phyloP scores from a whole-genome alignment of 2,797 vertebrate genomes.

The Gephyroberyx darwinii region DNA sequence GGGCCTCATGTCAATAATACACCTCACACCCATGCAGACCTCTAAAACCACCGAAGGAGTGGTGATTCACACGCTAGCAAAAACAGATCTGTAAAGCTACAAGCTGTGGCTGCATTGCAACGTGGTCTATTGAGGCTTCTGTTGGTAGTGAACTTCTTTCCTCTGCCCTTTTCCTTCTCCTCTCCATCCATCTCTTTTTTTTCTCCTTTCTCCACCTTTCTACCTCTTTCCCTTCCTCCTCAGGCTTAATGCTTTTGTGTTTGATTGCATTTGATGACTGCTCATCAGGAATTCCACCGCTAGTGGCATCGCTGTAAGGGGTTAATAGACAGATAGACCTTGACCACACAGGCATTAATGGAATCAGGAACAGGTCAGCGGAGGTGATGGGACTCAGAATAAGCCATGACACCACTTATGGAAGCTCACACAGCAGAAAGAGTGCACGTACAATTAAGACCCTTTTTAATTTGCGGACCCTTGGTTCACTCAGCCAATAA shows the following conservation, averaged over 20 bases:
- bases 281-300: constrained; percentile 64
- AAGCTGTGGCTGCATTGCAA: too few relatives aligned
- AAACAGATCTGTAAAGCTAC: too few relatives aligned
- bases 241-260: constrained; percentile 15
- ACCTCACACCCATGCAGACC: too few relatives aligned
- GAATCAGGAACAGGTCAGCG: constrained; percentile 59
- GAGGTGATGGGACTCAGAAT: constrained; percentile 54
- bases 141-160: too few relatives aligned
- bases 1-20: too few relatives aligned
- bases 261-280: constrained; percentile 34
- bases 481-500: constrained; percentile 63
- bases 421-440: constrained; percentile 44
- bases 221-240: constrained; percentile 11
- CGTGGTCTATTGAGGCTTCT: too few relatives aligned
- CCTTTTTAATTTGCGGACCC: constrained; percentile 66
- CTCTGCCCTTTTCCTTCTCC: neutral
- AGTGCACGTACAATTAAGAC: constrained; percentile 62
- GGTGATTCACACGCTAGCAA: too few relatives aligned
- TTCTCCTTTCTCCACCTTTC: constrained; percentile 13
- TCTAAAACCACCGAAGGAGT: too few relatives aligned
- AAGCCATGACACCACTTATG: constrained; percentile 68
- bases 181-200: constrained; percentile 1
- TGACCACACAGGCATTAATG: constrained; percentile 64
- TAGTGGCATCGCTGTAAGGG: constrained; percentile 37
- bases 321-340: constrained; percentile 70